A percentile compares a stretch with the other conserved stretches of the same genome.
Evolutionary conservation across 2,888 invertebrate genomes (phyloP).

Genomic region (Pristionchus entomophagus): DNA sequence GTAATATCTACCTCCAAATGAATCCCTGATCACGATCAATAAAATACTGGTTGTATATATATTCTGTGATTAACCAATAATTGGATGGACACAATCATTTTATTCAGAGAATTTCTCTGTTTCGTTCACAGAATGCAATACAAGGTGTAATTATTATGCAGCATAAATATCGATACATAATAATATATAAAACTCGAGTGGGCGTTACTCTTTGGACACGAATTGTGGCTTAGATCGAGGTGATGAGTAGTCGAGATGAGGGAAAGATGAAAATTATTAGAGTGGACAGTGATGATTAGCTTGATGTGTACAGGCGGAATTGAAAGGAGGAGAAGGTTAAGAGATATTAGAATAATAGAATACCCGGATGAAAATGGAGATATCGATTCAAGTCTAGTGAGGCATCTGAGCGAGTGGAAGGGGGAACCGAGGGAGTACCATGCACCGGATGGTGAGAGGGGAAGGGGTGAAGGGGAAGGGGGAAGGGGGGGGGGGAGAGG

Average conservation of each 20-base stretch:
- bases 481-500: neutral
- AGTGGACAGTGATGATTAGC: conserved; percentile 8
- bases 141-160: conserved; percentile 22
- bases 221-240: conserved; percentile 10
- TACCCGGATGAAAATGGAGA: conserved; percentile 18
- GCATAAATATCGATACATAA: conserved; percentile 30
- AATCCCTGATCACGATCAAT: neutral
- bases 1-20: neutral
- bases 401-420: neutral
- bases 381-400: conserved; percentile 22
- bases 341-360: conserved; percentile 31
- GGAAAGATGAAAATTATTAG: conserved; percentile 11
- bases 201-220: conserved; percentile 28
- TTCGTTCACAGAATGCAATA: conserved; percentile 29
- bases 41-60: neutral
- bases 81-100: neutral
- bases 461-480: neutral
- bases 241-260: conserved; percentile 2
- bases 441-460: conserved; percentile 2
- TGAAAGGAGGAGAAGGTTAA: conserved; percentile 14
- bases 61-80: neutral
- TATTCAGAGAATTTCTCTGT: conserved; percentile 24
- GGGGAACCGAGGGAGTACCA: neutral
- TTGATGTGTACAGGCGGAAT: conserved; percentile 21
- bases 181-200: conserved; percentile 30